phyloP scores from a whole-genome alignment of 2,797 vertebrate species.

The Acrocephalus scirpaceus region DNA sequence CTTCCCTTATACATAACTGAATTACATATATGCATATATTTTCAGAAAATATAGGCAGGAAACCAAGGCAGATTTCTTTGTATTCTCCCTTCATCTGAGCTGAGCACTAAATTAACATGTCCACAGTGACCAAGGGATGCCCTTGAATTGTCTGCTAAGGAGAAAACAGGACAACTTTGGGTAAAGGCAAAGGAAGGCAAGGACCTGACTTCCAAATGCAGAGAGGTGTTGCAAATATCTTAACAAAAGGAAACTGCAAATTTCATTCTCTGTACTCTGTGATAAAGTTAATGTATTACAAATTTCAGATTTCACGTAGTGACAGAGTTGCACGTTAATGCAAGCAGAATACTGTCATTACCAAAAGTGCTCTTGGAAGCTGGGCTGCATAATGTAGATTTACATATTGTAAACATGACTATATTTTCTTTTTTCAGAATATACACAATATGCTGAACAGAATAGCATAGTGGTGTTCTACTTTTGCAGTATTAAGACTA shows the following conservation, averaged over 20 bases:
- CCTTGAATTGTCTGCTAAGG: slow-evolving; percentile 4
- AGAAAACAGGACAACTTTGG: slow-evolving; percentile 39
- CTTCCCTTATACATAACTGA: neutral
- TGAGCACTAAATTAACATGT: slow-evolving; percentile 11
- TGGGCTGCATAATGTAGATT: neutral
- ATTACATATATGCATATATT: neutral
- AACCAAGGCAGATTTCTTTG: slow-evolving; percentile 1
- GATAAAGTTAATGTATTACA: neutral
- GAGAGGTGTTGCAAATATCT: neutral
- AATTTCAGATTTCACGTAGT: neutral
- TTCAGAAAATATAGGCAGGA: neutral
- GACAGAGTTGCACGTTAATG: neutral
- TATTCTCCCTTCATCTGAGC: slow-evolving; percentile 2
- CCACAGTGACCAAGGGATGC: slow-evolving; percentile 20
- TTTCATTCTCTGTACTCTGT: neutral
- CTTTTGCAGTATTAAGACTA: neutral
- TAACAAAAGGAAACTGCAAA: neutral
- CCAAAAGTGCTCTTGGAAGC: neutral
- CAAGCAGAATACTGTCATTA: neutral
- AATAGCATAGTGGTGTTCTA: neutral
- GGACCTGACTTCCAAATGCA: neutral
- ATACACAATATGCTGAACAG: neutral
- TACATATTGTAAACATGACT: neutral
- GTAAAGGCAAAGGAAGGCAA: neutral
- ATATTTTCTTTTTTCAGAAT: neutral